Percentiles rank a stretch among this genome's conserved stretches.
Conservation (phyloP, 2,888 invertebrate species). For the Linnaemya tessellans region DNA sequence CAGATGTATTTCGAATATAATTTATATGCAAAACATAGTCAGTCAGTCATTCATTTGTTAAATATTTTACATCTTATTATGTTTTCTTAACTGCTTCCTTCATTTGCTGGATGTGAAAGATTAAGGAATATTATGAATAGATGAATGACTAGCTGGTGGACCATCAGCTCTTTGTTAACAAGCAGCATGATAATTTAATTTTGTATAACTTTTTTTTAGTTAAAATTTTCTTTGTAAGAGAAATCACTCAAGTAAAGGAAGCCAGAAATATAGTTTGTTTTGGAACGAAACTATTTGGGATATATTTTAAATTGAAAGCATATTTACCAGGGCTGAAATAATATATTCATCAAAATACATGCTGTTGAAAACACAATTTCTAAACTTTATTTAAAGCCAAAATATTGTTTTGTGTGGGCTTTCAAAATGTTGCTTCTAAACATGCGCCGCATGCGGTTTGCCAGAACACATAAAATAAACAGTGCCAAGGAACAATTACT, state of each 20-base stretch:
- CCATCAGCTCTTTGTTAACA: not conserved
- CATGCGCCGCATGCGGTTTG: too few relatives aligned
- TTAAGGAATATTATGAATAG: slow-evolving; percentile 3
- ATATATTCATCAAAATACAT: too few relatives aligned
- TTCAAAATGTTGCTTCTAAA: too few relatives aligned
- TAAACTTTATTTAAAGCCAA: too few relatives aligned
- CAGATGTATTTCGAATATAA: slow-evolving; percentile 67
- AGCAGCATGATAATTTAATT: slow-evolving; percentile 20
- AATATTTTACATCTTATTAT: slow-evolving; percentile 32
- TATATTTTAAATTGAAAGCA: not conserved
- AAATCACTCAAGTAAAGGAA: slow-evolving; percentile 4
- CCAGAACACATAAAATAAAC: too few relatives aligned
- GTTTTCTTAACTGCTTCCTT: slow-evolving; percentile 33
- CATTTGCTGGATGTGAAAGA: slow-evolving; percentile 14
- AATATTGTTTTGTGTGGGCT: too few relatives aligned
- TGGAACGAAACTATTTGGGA: slow-evolving; percentile 13
- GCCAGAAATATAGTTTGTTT: not conserved
- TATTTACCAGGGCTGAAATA: too few relatives aligned
- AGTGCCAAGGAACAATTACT: too few relatives aligned
- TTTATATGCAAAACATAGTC: slow-evolving; percentile 73
- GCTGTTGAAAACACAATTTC: too few relatives aligned
- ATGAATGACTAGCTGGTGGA: slow-evolving; percentile 9
- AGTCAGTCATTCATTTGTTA: slow-evolving; percentile 5
- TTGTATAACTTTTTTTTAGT: not conserved
- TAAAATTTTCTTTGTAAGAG: not conserved